Conservation (phyloP, 1,140 invertebrate species). For the Neuroterus valhalla region DNA sequence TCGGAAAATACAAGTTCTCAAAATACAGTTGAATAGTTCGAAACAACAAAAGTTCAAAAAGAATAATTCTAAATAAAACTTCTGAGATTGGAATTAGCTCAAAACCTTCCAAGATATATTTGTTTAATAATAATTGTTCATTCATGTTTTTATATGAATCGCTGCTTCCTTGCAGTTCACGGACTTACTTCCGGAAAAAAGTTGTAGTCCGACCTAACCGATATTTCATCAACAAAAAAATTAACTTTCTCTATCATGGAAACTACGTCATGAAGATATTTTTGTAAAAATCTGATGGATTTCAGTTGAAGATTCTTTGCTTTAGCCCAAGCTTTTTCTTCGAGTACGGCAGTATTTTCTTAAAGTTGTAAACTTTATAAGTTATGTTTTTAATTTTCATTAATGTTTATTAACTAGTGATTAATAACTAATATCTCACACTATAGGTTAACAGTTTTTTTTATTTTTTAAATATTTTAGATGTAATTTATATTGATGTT, state of each 20-base stretch:
- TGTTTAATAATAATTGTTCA: not conserved
- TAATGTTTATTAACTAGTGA: constrained; percentile 9
- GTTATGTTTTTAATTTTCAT: not conserved
- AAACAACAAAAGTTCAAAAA: too few relatives aligned
- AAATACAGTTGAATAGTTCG: not conserved
- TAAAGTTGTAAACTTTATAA: constrained; percentile 1
- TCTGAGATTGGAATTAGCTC: not conserved
- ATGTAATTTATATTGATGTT: constrained; percentile 13
- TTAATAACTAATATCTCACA: not conserved
- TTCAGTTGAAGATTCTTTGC: not conserved
- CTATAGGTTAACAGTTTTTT: not conserved
- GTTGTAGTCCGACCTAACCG: not conserved
- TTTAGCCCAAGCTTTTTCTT: not conserved
- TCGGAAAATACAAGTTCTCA: not conserved
- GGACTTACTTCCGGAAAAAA: not conserved
- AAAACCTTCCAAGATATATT: not conserved
- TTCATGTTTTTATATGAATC: not conserved
- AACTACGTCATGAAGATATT: not conserved
- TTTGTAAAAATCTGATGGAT: not conserved
- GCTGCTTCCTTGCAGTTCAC: not conserved
- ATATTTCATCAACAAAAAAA: not conserved
- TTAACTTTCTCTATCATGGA: not conserved
- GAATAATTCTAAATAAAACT: too few relatives aligned
- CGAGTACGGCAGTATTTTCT: not conserved
- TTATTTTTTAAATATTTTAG: not conserved